Percentiles rank a stretch among this genome's conserved stretches.
Evolutionary conservation across 2,797 vertebrate species (phyloP).

Genomic region (Notamacropus eugenii): DNA sequence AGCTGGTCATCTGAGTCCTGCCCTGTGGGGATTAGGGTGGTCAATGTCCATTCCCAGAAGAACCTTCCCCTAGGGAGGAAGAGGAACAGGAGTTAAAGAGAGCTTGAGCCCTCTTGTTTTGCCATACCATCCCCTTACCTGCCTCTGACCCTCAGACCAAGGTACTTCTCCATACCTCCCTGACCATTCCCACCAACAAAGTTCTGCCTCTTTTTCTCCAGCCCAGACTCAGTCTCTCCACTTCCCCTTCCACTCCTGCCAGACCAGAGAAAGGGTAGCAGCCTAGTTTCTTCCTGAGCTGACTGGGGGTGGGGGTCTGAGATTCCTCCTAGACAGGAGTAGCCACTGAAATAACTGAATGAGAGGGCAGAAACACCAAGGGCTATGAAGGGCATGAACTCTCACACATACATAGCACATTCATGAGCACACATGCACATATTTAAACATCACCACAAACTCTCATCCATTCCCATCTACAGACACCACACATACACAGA

Average conservation of each 20-base stretch:
- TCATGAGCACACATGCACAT: not conserved
- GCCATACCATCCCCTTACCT: not conserved
- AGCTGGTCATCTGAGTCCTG: not conserved
- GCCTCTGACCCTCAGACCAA: not conserved
- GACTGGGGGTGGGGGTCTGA: not conserved
- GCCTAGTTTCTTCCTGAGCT: not conserved
- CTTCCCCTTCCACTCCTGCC: not conserved
- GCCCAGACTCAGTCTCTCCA: not conserved
- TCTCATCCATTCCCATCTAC: not conserved
- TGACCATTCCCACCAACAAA: not conserved
- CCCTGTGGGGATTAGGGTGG: not conserved
- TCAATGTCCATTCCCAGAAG: not conserved
- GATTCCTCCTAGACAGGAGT: not conserved
- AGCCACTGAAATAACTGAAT: not conserved
- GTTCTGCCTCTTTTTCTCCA: not conserved
- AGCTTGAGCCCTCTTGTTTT: not conserved
- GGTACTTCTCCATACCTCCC: not conserved
- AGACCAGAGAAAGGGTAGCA: not conserved
- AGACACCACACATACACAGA: not conserved
- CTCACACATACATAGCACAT: constrained; percentile 32
- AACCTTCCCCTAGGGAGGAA: not conserved
- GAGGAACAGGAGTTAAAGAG: not conserved
- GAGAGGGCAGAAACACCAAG: not conserved
- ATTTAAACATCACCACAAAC: not conserved
- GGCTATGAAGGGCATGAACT: not conserved